Percentiles rank a stretch among this genome's conserved stretches.
These are phyloP conservation scores for Hermaeophaga mercurialis DNA, from an alignment of 2,888 invertebrate genomes.

Conservation along the genomic window DNA sequence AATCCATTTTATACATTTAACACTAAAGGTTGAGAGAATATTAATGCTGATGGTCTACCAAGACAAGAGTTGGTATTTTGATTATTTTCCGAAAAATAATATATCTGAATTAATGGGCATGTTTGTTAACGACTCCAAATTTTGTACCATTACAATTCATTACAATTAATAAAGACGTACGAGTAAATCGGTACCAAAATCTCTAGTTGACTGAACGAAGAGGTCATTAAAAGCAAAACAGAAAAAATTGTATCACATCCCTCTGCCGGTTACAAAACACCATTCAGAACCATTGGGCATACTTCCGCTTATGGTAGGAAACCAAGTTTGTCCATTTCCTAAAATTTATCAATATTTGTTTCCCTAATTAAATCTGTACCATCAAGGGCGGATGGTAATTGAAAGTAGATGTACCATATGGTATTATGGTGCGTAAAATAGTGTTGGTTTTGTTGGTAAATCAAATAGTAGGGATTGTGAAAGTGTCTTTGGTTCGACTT, in stretches of 20 bases:
- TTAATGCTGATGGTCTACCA: too few species aligned
- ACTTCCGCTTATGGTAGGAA: constrained; percentile 37
- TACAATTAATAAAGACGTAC: too few species aligned
- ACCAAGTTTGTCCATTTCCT: constrained; percentile 27
- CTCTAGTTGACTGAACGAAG: constrained; percentile 7
- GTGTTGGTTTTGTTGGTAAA: neutral
- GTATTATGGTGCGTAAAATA: neutral
- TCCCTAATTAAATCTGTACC: constrained; percentile 6
- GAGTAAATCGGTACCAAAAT: neutral
- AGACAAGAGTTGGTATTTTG: too few species aligned
- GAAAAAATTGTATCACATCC: constrained; percentile 28
- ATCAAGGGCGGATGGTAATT: constrained; percentile 10
- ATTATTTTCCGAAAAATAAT: too few species aligned
- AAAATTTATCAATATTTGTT: constrained; percentile 12
- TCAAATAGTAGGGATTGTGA: neutral
- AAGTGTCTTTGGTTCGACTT: neutral
- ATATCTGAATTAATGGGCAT: too few species aligned
- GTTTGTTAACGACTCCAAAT: too few species aligned
- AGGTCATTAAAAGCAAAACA: constrained; percentile 25
- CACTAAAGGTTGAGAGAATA: too few species aligned
- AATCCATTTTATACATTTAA: too few species aligned
- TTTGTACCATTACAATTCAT: too few species aligned
- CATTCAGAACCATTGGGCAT: constrained; percentile 37
- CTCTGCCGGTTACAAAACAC: constrained; percentile 31
- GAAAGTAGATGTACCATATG: constrained; percentile 3